Evolutionary conservation across 1,140 invertebrate genomes (phyloP).

Genomic region (Drosophila funebris): DNA sequence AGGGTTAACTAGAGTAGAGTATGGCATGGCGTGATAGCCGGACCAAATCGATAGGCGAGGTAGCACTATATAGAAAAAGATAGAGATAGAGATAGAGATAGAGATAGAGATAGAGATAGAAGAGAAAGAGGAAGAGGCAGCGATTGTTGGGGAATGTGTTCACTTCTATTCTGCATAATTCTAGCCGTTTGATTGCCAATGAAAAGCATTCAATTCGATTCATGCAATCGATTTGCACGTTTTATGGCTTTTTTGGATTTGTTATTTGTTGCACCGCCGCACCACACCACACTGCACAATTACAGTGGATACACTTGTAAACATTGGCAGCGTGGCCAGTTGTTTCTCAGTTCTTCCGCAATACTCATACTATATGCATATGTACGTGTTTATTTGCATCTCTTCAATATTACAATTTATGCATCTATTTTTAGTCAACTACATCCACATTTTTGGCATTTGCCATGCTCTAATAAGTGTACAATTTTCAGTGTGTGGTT

Average conservation of each 20-base stretch:
- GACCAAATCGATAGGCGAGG: constrained; percentile 60
- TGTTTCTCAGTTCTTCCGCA: background rate
- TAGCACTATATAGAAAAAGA: background rate
- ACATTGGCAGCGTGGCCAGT: background rate
- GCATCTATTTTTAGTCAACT: constrained; percentile 29
- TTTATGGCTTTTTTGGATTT: constrained; percentile 54
- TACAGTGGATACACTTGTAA: constrained; percentile 29
- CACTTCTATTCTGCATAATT: constrained; percentile 59
- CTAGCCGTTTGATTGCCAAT: constrained; percentile 65
- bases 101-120: no score
- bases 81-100: no score
- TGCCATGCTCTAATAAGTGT: constrained; percentile 10
- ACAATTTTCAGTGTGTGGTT: background rate
- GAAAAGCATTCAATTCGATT: constrained; percentile 60
- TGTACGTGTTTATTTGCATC: background rate
- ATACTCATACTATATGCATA: background rate
- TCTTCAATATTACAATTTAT: background rate
- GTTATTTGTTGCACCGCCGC: background rate
- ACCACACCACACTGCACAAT: background rate
- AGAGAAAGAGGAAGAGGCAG: no score
- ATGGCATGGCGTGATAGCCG: constrained; percentile 57
- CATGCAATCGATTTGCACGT: constrained; percentile 72
- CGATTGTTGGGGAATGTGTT: background rate
- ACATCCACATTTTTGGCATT: constrained; percentile 28
- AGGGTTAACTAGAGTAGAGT: constrained; percentile 6